Evolutionary conservation across 2,113 vertebrate genomes (phyloP).

Genomic region (human (Homo sapiens)): DNA sequence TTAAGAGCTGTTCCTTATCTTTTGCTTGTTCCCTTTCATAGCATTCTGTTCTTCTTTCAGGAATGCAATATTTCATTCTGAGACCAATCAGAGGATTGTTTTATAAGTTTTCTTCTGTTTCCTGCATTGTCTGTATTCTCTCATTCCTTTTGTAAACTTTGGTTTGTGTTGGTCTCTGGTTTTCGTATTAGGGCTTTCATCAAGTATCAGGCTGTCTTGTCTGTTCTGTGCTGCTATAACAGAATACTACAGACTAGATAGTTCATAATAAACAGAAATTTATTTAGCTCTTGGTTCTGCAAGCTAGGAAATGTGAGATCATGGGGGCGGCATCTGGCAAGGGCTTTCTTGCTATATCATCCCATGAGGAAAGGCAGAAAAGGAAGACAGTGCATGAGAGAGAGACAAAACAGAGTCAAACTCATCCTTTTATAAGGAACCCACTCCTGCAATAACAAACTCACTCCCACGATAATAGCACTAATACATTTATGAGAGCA

Average conservation of each 20-base stretch:
- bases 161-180: neutral
- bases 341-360: neutral
- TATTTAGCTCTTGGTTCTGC: neutral
- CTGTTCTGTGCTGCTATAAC: neutral
- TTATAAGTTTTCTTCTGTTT: neutral
- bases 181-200: neutral
- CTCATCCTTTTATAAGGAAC: neutral
- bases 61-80: neutral
- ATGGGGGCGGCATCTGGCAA: rapidly evolving
- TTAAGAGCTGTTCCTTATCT: neutral
- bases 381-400: neutral
- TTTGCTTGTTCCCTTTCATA: neutral
- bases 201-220: neutral
- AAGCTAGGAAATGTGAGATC: neutral
- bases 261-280: neutral
- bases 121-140: neutral
- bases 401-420: neutral
- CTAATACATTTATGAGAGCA: neutral
- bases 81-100: neutral
- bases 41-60: neutral
- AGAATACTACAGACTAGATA: neutral
- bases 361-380: neutral
- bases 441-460: neutral
- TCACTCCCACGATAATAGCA: too few relatives aligned
- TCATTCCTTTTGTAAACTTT: neutral